Conservation (phyloP, 1,140 invertebrate genomes). For the Drosophila kohkoa region DNA sequence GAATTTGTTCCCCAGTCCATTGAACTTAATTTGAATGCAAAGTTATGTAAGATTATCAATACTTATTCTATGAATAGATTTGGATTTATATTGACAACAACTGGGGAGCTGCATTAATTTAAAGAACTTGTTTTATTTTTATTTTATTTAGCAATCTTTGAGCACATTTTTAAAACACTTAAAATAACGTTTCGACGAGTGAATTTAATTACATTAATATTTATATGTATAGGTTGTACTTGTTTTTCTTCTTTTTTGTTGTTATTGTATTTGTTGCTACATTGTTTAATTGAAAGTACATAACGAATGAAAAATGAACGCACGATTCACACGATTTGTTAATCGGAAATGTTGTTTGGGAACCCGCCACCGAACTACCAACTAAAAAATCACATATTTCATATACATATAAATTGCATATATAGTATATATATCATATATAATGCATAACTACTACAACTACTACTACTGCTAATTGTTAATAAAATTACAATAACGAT, state of each 20-base stretch:
- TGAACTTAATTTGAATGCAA: background rate
- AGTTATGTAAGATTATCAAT: background rate
- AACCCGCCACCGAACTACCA: constrained; percentile 75
- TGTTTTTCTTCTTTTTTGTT: constrained; percentile 11
- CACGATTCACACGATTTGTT: constrained; percentile 11
- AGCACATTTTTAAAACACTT: constrained; percentile 68
- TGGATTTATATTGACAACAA: background rate
- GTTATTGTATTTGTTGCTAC: constrained; percentile 38
- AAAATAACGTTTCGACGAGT: constrained; percentile 42
- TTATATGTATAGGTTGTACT: constrained; percentile 59
- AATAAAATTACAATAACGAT: constrained; percentile 30
- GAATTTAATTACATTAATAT: constrained; percentile 65
- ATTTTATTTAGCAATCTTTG: constrained; percentile 51
- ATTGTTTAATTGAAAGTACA: constrained; percentile 48
- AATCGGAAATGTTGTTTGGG: constrained; percentile 47
- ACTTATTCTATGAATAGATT: background rate
- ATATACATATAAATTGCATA: constrained; percentile 48
- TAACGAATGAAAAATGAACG: constrained; percentile 32
- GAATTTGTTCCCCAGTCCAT: background rate
- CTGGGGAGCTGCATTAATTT: background rate
- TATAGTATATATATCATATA: constrained; percentile 48
- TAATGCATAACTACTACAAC: constrained; percentile 42
- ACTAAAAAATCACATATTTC: constrained; percentile 78
- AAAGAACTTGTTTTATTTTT: constrained; percentile 7
- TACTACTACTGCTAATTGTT: background rate